Evolutionary conservation across 2,797 vertebrate genomes (phyloP), one percentile per base, ranked within the genome.

Genomic region (Adelosebastes latens): DNA sequence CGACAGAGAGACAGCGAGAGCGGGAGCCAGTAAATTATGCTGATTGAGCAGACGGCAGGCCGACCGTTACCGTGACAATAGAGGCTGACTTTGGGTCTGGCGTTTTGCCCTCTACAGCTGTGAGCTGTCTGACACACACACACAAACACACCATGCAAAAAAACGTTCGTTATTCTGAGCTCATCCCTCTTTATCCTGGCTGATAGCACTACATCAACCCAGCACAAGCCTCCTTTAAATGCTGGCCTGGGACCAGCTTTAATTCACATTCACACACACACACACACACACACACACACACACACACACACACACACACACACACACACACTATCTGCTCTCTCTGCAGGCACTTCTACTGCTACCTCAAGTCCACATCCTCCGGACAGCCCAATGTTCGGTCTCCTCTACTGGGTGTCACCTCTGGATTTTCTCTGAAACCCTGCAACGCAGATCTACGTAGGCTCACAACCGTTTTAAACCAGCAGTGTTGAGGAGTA

Each of bases 11-110:
- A 84, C 39, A 80, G 64, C 42, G 7, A 79, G 66, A 68, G 65
- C 29, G 68, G 60, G 68, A 80, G 62, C 59, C 46, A 58, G 83
- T 75, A 73, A 90, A 84, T 92, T 89, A 90, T 94, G 91, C 82
- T 91, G 91, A 93, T 91, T 81, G 80, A 73, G 91, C 93, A 93
- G 91, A 88, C 87, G 72, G 88, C 83, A 90, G 84, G 81, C 72
- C 22, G 60, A 88, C 91, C 88, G 89, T 94, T 93, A 91, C 77
- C 4, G 65, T 85, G 87, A 95, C 93, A 94, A 94, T 92, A 85
- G 92, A 80, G 87, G 86, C 74, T 59, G 87, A 90, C 89, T 92
- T 86, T 77, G 72, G 85, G 77, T 79, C 88, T 94, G 92, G 93
- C 88, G 6, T 83, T 83, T 74, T 89, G 92, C 90, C 89, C 80